Evolutionary conservation across 2,113 vertebrate species (phyloP).

Genomic region (Podarcis cretensis): DNA sequence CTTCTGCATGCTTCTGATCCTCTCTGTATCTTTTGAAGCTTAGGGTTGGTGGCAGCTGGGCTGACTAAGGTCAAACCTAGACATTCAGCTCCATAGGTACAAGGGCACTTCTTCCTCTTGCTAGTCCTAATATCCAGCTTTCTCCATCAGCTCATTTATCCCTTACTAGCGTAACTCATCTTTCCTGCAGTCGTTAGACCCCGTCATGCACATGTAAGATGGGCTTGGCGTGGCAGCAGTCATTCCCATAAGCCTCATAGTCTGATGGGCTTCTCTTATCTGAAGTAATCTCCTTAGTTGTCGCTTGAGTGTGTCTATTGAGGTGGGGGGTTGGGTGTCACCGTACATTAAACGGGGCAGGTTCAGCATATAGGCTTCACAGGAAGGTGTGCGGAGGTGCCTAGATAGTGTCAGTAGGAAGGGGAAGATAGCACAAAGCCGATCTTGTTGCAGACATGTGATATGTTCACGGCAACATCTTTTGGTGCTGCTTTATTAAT

Average conservation of each 20-base stretch:
- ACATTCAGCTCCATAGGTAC: too few species aligned
- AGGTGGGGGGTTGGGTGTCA: background rate
- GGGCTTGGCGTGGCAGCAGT: background rate
- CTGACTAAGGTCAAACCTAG: background rate
- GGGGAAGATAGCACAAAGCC: background rate
- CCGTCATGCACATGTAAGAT: too few species aligned
- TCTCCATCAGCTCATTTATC: background rate
- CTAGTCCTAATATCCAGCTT: background rate
- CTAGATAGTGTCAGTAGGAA: background rate
- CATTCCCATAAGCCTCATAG: background rate
- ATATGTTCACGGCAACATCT: background rate
- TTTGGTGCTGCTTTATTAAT: conserved; percentile 6
- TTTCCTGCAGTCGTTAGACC: background rate
- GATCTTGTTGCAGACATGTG: background rate
- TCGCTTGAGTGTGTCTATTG: background rate
- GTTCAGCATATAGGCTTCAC: background rate
- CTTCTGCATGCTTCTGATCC: background rate
- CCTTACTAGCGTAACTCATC: background rate
- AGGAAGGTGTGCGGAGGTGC: too few species aligned
- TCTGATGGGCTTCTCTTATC: background rate
- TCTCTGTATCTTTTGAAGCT: background rate
- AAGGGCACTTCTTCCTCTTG: background rate
- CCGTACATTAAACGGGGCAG: background rate
- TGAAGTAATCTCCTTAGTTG: background rate
- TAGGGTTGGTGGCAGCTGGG: background rate